phyloP scores from a whole-genome alignment of 1,140 invertebrate species.

The Euwallacea similis region DNA sequence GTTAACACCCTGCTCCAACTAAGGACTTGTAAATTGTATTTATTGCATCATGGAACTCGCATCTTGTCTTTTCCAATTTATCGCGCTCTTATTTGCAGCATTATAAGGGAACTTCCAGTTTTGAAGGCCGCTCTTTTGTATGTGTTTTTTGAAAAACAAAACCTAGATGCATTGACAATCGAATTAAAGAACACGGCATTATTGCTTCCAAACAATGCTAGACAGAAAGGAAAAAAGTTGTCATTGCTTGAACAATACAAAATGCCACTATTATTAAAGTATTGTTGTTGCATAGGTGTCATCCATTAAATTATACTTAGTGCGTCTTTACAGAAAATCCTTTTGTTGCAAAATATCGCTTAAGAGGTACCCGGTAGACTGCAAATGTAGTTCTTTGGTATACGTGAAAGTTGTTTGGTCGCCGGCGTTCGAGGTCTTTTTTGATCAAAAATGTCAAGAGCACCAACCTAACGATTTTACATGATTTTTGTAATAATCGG shows the following conservation, averaged over 20 bases:
- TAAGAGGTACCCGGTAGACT: constrained; percentile 3
- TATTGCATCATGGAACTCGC: constrained; percentile 29
- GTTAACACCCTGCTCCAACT: constrained; percentile 29
- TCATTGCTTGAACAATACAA: too few species aligned
- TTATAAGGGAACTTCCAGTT: neutral
- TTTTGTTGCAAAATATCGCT: too few species aligned
- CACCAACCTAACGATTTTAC: constrained; percentile 28
- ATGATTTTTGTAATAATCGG: constrained; percentile 34
- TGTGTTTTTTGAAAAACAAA: too few species aligned
- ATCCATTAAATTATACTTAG: too few species aligned
- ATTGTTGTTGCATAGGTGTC: too few species aligned
- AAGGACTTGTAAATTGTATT: constrained; percentile 31
- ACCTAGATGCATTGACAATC: too few species aligned
- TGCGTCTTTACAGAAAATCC: too few species aligned
- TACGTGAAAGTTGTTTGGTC: constrained; percentile 39
- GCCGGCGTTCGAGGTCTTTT: constrained; percentile 31
- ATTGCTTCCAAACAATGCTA: too few species aligned
- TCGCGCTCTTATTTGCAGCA: constrained; percentile 19
- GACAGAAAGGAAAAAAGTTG: too few species aligned
- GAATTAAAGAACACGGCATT: too few species aligned
- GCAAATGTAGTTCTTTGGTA: constrained; percentile 15
- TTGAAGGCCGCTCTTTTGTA: constrained; percentile 2
- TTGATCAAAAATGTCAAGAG: constrained; percentile 40
- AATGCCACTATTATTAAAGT: too few species aligned
- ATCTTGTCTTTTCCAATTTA: constrained; percentile 21